These are phyloP conservation scores for Muntiacus reevesi DNA, from an alignment of 2,113 vertebrate species.

Conservation along the genomic window DNA sequence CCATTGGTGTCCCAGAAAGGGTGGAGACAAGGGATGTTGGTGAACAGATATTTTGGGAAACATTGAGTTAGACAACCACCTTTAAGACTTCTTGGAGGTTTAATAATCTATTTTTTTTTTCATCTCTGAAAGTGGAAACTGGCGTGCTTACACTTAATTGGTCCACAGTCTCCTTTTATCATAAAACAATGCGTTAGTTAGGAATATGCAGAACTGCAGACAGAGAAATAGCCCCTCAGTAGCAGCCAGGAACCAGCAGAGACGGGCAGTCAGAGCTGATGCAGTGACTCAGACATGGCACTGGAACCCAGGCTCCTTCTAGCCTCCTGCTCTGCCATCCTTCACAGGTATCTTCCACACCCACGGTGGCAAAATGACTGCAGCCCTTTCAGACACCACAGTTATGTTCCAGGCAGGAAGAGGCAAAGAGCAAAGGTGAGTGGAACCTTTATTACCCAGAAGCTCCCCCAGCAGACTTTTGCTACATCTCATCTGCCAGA, in stretches of 20 bases:
- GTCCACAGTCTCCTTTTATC: neutral
- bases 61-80: neutral
- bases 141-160: neutral
- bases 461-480: neutral
- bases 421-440: neutral
- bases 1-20: neutral
- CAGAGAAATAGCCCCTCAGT: neutral
- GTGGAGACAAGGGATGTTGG: fast-evolving
- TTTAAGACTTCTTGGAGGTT: neutral
- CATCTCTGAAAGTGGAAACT: neutral
- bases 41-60: neutral
- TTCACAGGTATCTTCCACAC: no score
- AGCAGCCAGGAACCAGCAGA: neutral
- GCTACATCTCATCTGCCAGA: neutral
- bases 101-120: neutral
- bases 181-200: neutral
- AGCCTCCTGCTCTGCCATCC: neutral
- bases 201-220: neutral
- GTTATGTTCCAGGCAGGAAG: neutral
- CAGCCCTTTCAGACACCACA: neutral
- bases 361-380: fast-evolving
- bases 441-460: neutral
- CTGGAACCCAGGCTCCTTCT: neutral
- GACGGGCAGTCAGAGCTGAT: neutral
- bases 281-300: neutral